These are phyloP conservation scores for Troides helena DNA, from an alignment of 2,888 invertebrate genomes.

Conservation along the genomic window DNA sequence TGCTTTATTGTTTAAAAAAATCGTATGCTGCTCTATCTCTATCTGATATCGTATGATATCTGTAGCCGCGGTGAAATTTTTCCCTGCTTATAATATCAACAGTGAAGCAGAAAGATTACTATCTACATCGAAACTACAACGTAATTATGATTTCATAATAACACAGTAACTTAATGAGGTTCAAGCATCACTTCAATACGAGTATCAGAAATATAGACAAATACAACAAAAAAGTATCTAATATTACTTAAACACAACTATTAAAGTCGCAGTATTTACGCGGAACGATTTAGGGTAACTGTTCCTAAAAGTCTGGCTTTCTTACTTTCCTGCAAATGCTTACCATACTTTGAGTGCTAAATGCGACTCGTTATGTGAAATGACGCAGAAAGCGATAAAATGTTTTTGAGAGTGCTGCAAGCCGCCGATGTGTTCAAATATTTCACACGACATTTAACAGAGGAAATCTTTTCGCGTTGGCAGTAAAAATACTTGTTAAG, in stretches of 20 bases:
- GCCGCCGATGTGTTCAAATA: conserved; percentile 9
- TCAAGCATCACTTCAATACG: not conserved
- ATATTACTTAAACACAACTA: not conserved
- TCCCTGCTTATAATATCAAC: not conserved
- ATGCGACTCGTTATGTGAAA: conserved; percentile 14
- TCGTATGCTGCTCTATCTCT: no score
- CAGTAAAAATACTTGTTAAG: not conserved
- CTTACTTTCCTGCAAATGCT: not conserved
- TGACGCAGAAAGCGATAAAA: conserved; percentile 24
- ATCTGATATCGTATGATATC: no score
- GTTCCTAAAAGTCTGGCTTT: not conserved
- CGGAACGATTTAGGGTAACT: no score
- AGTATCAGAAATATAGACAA: not conserved
- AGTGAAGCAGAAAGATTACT: not conserved
- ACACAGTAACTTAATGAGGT: not conserved
- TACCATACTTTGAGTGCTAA: conserved; percentile 10
- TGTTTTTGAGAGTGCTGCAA: conserved; percentile 14
- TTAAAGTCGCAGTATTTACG: not conserved
- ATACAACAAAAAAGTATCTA: not conserved
- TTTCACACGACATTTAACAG: conserved; percentile 20
- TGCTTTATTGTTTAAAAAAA: no score
- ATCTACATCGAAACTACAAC: not conserved
- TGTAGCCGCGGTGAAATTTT: no score
- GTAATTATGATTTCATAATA: not conserved
- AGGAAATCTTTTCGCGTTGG: not conserved